Conservation (phyloP, 1,140 invertebrate species). For the Branchinecta lynchi region DNA sequence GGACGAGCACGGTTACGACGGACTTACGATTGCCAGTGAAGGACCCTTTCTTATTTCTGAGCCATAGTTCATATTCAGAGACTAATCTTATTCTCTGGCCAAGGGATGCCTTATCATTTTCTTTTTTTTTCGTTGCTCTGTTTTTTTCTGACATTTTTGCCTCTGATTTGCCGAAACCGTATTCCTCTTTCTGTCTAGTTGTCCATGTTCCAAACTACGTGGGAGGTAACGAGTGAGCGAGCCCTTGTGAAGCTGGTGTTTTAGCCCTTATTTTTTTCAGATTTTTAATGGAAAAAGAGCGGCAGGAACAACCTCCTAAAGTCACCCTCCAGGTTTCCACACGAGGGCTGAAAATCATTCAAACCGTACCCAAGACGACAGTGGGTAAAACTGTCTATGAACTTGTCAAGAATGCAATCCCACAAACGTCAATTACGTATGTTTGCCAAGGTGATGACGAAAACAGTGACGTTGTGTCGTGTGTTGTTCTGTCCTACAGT, state of each 20-base stretch:
- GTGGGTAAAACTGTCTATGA: conserved; percentile 27
- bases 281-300: conserved; percentile 63
- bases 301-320: conserved; percentile 75
- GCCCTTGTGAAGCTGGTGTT: neutral
- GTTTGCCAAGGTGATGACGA: conserved; percentile 45
- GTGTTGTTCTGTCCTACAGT: conserved; percentile 73
- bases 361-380: conserved; percentile 38
- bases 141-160: too few species aligned
- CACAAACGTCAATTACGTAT: conserved; percentile 77
- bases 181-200: too few species aligned
- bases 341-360: conserved; percentile 86
- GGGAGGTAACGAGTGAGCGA: too few species aligned
- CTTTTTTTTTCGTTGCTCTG: too few species aligned
- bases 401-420: conserved; percentile 81
- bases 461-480: conserved; percentile 76
- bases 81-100: too few species aligned
- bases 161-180: too few species aligned
- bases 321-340: conserved; percentile 71
- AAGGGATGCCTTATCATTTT: too few species aligned
- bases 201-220: too few species aligned
- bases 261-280: conserved; percentile 48
- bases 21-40: too few species aligned
- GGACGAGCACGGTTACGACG: too few species aligned
- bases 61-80: too few species aligned
- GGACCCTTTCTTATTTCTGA: too few species aligned